These are phyloP conservation scores for Sebastolobus altivelis DNA, from an alignment of 2,797 vertebrate species.

Conservation along the genomic window DNA sequence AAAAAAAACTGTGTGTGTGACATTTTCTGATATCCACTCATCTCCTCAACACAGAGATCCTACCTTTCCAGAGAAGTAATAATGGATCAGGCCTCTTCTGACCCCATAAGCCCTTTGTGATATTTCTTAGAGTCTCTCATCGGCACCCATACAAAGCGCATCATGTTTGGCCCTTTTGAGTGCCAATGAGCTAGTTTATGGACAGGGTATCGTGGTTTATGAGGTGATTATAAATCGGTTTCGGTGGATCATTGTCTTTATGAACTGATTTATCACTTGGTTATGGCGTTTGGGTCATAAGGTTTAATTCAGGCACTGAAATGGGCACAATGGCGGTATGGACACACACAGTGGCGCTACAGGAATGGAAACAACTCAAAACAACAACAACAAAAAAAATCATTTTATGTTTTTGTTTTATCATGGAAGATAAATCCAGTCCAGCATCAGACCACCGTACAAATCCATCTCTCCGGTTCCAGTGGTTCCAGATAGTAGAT, in stretches of 20 bases:
- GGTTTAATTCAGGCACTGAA: constrained; percentile 66
- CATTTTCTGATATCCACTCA: constrained; percentile 79
- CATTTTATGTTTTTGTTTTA: background rate
- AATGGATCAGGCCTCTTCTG: constrained; percentile 55
- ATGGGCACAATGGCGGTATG: constrained; percentile 44
- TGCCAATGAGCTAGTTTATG: constrained; percentile 65
- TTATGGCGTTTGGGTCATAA: constrained; percentile 63
- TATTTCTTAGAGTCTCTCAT: constrained; percentile 26
- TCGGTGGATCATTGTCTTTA: constrained; percentile 68
- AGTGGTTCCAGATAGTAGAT: background rate
- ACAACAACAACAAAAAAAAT: constrained; percentile 10
- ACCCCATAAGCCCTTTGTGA: constrained; percentile 41
- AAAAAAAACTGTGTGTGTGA: constrained; percentile 1
- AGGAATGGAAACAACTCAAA: constrained; percentile 36
- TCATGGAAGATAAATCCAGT: constrained; percentile 24
- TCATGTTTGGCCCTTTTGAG: constrained; percentile 61
- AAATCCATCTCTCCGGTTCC: constrained; percentile 32
- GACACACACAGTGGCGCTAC: constrained; percentile 27
- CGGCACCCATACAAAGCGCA: constrained; percentile 48
- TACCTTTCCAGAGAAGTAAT: constrained; percentile 64
- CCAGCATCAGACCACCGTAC: constrained; percentile 48
- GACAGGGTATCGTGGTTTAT: constrained; percentile 62
- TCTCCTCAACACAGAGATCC: constrained; percentile 62
- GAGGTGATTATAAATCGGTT: constrained; percentile 67
- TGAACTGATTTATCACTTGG: constrained; percentile 65